These are phyloP conservation scores for Pollenia amentaria DNA, from an alignment of 2,888 invertebrate genomes.

Conservation along the genomic window DNA sequence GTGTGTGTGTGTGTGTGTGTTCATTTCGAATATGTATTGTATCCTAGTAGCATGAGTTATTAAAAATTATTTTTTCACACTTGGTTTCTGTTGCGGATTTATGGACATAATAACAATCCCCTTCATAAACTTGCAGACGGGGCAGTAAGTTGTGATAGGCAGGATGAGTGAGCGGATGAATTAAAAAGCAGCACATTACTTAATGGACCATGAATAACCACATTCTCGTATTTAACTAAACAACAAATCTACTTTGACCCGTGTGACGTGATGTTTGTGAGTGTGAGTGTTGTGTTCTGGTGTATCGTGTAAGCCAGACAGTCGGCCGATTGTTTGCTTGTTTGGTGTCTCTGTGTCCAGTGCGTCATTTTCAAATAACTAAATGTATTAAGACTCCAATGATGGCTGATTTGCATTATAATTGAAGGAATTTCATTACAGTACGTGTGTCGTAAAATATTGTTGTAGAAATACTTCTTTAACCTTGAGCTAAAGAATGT, in stretches of 20 bases:
- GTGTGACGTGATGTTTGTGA: too few species aligned
- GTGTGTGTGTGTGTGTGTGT: neutral
- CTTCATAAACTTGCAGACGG: neutral
- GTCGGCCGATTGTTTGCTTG: conserved; percentile 1
- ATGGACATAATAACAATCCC: conserved; percentile 32
- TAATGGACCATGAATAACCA: conserved; percentile 43
- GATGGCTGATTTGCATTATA: conserved; percentile 25
- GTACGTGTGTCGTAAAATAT: neutral
- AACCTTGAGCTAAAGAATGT: neutral
- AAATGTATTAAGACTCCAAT: neutral
- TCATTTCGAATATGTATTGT: neutral
- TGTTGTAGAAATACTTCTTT: conserved; percentile 1
- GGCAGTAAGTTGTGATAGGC: neutral
- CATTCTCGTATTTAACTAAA: conserved; percentile 37
- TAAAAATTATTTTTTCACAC: conserved; percentile 53
- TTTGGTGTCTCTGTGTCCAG: conserved; percentile 22
- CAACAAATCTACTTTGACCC: conserved; percentile 1
- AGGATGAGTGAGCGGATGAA: neutral
- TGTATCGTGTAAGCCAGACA: conserved; percentile 1
- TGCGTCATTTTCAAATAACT: neutral
- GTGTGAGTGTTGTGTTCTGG: too few species aligned
- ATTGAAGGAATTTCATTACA: conserved; percentile 7
- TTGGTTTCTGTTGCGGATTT: conserved; percentile 46
- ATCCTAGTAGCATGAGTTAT: conserved; percentile 17
- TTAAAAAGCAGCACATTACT: conserved; percentile 26